Base-by-base conservation (phyloP, 64 coral and sea anemone genomes). In the Porites lutea region DNA sequence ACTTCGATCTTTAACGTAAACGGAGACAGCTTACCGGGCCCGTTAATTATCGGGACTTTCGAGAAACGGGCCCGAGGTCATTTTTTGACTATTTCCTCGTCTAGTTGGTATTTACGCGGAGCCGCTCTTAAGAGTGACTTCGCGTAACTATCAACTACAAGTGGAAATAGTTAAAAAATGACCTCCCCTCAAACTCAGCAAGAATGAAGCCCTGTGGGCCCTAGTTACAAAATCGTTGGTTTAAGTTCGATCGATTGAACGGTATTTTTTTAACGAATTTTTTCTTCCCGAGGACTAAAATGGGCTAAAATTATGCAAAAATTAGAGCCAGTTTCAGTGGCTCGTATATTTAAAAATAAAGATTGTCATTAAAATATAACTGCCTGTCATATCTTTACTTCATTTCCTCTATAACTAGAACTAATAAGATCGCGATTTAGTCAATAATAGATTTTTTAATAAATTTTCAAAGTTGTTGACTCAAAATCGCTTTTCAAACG, bases 111-210 rank as follows among this genome's bases (percentile, higher is more conserved):
- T n/a, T n/a, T n/a, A n/a, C n/a, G n/a, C n/a, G n/a, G n/a, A n/a
- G n/a, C n/a, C n/a, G n/a, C n/a, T n/a, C 27, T 67, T 67, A 75
- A 75, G 44, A 75, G 43, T 44, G 15, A 46, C 72, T 75, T 16
- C 72, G 72, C 72, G 19, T 75, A 75, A 75, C 2, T 75, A 48
- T 75, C 72, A 46, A 75, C 72, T 75, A 75, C 11, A 75, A 43
- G 2, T 44, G 72, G 72, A 75, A 55, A 55, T 75, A 75, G 72
- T 21, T 9, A 75, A 75, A 75, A 75, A 75, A 51, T 47, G 72
- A 75, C 12, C 53, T 75, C 23, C 49, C 72, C 23, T 51, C 47
- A 75, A 75, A 75, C 44, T 75, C 1, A 1, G 19, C 72, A 46
- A 75, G 72, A 75, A 75, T 75, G 72, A 75, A 75, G 72, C 44